phyloP scores from a whole-genome alignment of 2,113 vertebrate species.

The Esox niger region DNA sequence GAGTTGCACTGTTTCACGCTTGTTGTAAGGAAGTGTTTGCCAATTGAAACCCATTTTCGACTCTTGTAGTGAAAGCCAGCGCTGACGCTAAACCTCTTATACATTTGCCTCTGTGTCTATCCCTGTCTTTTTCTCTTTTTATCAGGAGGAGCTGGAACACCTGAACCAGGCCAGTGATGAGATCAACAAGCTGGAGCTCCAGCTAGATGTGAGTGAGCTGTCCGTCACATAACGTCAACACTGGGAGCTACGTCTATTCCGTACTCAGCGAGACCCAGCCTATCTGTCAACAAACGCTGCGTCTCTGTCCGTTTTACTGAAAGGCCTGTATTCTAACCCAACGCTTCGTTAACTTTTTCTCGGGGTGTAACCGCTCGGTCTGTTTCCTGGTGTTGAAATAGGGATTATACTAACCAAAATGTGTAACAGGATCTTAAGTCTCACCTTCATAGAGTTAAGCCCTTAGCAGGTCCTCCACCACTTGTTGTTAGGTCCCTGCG shows the following conservation, averaged over 20 bases:
- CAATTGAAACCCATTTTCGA: too few relatives aligned
- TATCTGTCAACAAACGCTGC: not conserved
- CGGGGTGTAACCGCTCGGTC: too few relatives aligned
- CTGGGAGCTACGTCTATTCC: too few relatives aligned
- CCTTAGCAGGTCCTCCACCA: not conserved
- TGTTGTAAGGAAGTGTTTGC: too few relatives aligned
- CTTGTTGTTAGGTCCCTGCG: not conserved
- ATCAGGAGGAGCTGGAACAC: conserved; percentile 87
- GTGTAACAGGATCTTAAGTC: too few relatives aligned
- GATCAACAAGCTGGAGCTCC: conserved; percentile 88
- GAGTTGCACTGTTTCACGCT: too few relatives aligned
- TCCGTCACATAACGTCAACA: not conserved
- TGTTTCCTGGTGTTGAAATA: too few relatives aligned
- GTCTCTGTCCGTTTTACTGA: not conserved
- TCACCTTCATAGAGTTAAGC: too few relatives aligned
- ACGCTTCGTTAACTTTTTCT: not conserved
- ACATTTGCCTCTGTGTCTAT: not conserved
- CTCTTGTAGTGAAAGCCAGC: too few relatives aligned
- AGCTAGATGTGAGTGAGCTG: conserved; percentile 80
- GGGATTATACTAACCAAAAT: too few relatives aligned
- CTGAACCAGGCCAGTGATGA: conserved; percentile 89
- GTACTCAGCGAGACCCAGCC: too few relatives aligned
- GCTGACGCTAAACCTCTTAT: too few relatives aligned
- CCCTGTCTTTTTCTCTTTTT: not conserved
- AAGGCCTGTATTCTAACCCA: not conserved